A percentile compares a stretch with the other conserved stretches of the same genome.
Evolutionary conservation across 2,113 vertebrate genomes (phyloP).

Genomic region (Polypterus senegalus): DNA sequence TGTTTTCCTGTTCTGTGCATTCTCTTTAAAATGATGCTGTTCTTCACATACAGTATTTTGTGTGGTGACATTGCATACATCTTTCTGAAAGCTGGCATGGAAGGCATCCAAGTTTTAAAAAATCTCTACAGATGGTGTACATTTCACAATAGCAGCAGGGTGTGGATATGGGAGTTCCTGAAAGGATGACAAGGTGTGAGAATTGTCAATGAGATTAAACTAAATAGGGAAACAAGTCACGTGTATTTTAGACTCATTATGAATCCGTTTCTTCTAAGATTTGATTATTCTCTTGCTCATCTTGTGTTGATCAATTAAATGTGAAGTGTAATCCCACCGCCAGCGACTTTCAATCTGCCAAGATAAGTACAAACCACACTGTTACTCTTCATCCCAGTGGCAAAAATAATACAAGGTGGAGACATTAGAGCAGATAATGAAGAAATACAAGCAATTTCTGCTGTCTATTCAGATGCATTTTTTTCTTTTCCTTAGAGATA

Average conservation of each 20-base stretch:
- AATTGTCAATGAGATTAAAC: background rate
- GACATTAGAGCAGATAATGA: constrained; percentile 1
- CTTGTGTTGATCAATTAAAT: constrained; percentile 4
- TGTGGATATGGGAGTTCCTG: constrained; percentile 1
- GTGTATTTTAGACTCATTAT: background rate
- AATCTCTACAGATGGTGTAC: background rate
- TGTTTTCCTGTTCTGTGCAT: too few species aligned
- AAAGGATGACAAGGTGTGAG: constrained; percentile 2
- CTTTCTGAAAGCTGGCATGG: background rate
- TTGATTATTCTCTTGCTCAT: background rate
- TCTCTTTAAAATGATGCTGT: too few species aligned
- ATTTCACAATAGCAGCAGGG: background rate
- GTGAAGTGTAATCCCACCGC: background rate
- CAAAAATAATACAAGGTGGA: background rate
- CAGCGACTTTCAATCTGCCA: constrained; percentile 2
- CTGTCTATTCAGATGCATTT: too few species aligned
- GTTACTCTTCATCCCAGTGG: constrained; percentile 2
- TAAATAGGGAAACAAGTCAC: background rate
- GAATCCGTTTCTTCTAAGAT: background rate
- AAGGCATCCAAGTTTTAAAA: background rate
- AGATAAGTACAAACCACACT: background rate
- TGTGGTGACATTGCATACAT: too few species aligned
- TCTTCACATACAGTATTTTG: too few species aligned
- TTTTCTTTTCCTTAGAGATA: too few species aligned
- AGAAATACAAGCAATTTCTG: background rate